Evolutionary conservation across 2,888 invertebrate genomes (phyloP).

Genomic region (Strigamia maritima): DNA sequence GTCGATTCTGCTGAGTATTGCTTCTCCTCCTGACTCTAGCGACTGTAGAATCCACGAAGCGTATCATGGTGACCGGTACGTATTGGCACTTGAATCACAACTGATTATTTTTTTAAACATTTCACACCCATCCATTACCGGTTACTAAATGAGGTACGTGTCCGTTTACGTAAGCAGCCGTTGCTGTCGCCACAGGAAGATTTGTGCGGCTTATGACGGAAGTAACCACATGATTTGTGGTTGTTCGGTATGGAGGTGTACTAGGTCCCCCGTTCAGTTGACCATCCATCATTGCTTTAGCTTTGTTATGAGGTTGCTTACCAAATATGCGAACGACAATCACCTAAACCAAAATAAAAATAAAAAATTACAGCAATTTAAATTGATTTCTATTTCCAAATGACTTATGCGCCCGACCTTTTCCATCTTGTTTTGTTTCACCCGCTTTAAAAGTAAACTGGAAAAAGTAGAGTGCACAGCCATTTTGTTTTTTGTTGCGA

Average conservation of each 20-base stretch:
- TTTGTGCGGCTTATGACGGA: constrained; percentile 42
- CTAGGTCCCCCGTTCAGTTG: constrained; percentile 40
- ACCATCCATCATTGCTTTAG: constrained; percentile 41
- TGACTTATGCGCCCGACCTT: neutral
- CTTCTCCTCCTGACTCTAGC: neutral
- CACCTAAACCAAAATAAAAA: constrained; percentile 35
- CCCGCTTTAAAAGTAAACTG: neutral
- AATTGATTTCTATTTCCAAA: neutral
- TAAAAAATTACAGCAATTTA: neutral
- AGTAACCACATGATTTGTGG: constrained; percentile 42
- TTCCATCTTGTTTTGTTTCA: neutral
- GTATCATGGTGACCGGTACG: neutral
- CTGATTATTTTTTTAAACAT: neutral
- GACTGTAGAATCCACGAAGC: neutral
- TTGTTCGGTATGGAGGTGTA: constrained; percentile 41
- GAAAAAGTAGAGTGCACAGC: neutral
- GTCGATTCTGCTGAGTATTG: neutral
- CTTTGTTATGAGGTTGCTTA: constrained; percentile 43
- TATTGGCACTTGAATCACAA: constrained; percentile 36
- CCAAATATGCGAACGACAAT: constrained; percentile 43
- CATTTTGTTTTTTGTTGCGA: constrained; percentile 8
- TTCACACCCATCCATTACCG: constrained; percentile 45
- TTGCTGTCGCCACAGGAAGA: constrained; percentile 41
- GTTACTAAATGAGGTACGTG: constrained; percentile 42
- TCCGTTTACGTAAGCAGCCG: constrained; percentile 38